Evolutionary conservation across 2,888 invertebrate genomes (phyloP).

Genomic region (Zeuzera pyrina): DNA sequence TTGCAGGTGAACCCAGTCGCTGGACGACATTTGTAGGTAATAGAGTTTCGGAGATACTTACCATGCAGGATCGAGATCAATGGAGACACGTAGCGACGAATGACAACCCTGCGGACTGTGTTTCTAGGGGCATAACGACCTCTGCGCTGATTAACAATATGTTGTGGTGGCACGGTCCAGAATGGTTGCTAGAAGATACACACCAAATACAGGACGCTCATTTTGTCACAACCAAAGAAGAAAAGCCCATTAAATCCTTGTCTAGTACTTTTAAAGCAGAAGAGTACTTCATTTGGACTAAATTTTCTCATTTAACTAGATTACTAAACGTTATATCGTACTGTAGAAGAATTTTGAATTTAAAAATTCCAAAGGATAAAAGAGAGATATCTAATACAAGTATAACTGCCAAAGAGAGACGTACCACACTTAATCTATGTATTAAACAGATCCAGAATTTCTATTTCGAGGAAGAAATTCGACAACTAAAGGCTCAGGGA

Average conservation of each 20-base stretch:
- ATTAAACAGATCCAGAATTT: constrained; percentile 1
- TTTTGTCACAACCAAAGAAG: constrained; percentile 5
- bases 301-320: constrained; percentile 5
- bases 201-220: too few species aligned
- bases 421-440: constrained; percentile 5
- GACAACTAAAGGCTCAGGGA: constrained; percentile 4
- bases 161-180: background rate
- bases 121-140: constrained; percentile 8
- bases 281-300: constrained; percentile 2
- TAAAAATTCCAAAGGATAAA: constrained; percentile 2
- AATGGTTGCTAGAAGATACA: too few species aligned
- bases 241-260: constrained; percentile 2
- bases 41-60: too few species aligned
- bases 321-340: constrained; percentile 4
- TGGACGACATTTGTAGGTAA: too few species aligned
- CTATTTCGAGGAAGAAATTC: constrained; percentile 1
- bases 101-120: constrained; percentile 9
- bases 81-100: constrained; percentile 4
- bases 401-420: too few species aligned
- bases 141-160: background rate
- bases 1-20: too few species aligned
- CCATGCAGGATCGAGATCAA: too few species aligned
- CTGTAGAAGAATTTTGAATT: constrained; percentile 6
- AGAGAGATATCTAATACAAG: too few species aligned
- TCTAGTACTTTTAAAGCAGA: background rate